These are phyloP conservation scores for Heterotis niloticus DNA, from an alignment of 2,113 vertebrate species.

Conservation along the genomic window DNA sequence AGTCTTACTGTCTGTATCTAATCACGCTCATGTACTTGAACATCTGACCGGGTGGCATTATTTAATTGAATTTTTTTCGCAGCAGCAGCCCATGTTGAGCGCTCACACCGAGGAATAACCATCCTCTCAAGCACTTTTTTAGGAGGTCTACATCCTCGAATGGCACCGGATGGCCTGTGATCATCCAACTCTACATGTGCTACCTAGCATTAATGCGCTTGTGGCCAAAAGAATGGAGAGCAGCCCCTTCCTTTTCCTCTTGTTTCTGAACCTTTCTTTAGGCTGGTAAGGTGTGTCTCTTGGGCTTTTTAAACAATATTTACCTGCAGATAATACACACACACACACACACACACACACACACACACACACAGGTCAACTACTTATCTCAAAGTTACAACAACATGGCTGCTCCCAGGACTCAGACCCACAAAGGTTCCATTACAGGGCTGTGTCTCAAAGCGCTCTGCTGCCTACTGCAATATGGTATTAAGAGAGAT, in stretches of 20 bases:
- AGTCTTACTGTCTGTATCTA: slow-evolving; percentile 80
- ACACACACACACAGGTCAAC: too few relatives aligned
- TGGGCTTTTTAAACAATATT: too few relatives aligned
- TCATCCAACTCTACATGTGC: not conserved
- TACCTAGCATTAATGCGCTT: not conserved
- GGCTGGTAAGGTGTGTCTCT: not conserved
- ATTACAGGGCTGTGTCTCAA: too few relatives aligned
- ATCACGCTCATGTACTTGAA: slow-evolving; percentile 76
- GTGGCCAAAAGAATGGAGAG: not conserved
- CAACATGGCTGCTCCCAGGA: too few relatives aligned
- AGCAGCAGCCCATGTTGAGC: slow-evolving; percentile 61
- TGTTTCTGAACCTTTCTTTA: not conserved
- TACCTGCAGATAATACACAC: too few relatives aligned
- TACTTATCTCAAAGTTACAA: too few relatives aligned
- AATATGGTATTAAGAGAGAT: too few relatives aligned
- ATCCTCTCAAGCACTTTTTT: slow-evolving; percentile 48
- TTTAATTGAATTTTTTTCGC: slow-evolving; percentile 85
- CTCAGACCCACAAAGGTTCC: too few relatives aligned
- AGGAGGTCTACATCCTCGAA: slow-evolving; percentile 19
- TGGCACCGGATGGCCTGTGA: not conserved
- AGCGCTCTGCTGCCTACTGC: too few relatives aligned
- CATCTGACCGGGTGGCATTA: slow-evolving; percentile 77
- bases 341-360: too few relatives aligned
- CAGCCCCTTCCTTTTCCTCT: not conserved
- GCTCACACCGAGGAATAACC: not conserved